A percentile compares a stretch with the other conserved stretches of the same genome.
Conservation (phyloP, 2,797 vertebrate genomes). For the Sparidentex hasta region DNA sequence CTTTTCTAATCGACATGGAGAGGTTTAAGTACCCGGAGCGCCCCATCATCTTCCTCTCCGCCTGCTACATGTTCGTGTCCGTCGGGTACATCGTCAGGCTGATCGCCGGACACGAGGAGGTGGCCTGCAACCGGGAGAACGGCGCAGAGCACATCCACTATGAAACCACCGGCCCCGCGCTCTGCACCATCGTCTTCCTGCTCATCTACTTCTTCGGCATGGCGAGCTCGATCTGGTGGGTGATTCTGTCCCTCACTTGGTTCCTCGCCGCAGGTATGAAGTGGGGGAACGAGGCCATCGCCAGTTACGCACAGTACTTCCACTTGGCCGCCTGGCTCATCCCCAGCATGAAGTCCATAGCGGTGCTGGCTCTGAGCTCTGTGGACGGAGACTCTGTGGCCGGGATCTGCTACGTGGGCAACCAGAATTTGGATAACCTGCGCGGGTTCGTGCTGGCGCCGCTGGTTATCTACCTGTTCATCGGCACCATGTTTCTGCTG, state of each 20-base stretch:
- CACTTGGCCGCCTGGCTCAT: conserved; percentile 92
- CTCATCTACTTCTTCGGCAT: conserved; percentile 93
- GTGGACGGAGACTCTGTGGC: conserved; percentile 93
- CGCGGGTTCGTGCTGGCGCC: conserved; percentile 91
- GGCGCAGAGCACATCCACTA: conserved; percentile 89
- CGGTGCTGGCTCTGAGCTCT: conserved; percentile 89
- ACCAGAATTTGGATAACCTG: conserved; percentile 91
- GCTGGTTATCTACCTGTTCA: conserved; percentile 93
- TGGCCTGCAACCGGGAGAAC: conserved; percentile 88
- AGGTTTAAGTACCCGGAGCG: conserved; percentile 94
- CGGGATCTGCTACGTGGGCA: conserved; percentile 92
- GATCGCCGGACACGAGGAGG: conserved; percentile 91
- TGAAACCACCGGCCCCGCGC: conserved; percentile 89
- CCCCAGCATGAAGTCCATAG: conserved; percentile 91
- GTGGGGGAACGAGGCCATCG: conserved; percentile 93
- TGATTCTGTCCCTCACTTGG: conserved; percentile 92
- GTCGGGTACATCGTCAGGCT: conserved; percentile 91
- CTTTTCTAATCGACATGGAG: conserved; percentile 94
- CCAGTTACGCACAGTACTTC: conserved; percentile 91
- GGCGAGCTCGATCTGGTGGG: conserved; percentile 95
- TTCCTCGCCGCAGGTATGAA: conserved; percentile 93
- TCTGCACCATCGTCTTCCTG: conserved; percentile 92
- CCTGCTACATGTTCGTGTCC: conserved; percentile 94
- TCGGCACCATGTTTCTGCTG: conserved; percentile 93
- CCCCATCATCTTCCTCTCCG: conserved; percentile 94